Conservation (phyloP, 2,797 vertebrate genomes). For the Urocyon cinereoargenteus region DNA sequence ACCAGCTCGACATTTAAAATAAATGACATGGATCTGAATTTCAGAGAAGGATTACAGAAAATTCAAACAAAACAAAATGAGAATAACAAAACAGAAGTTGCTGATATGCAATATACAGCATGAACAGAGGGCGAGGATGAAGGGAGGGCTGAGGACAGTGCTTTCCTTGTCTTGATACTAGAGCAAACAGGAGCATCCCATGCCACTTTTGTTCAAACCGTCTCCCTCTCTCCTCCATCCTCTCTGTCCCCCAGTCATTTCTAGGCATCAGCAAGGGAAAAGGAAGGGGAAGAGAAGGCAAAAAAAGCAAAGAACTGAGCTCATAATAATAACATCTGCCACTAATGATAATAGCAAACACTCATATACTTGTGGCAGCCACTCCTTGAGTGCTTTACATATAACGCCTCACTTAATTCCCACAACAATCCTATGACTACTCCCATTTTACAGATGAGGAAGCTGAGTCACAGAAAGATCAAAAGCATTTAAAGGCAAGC, state of each 20-base stretch:
- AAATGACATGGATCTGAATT: not conserved
- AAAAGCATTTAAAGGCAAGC: not conserved
- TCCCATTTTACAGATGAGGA: slow-evolving; percentile 6
- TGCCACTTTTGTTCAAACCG: not conserved
- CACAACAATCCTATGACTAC: not conserved
- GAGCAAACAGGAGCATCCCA: not conserved
- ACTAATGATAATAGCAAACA: not conserved
- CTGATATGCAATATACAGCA: not conserved
- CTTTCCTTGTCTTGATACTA: not conserved
- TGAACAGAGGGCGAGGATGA: not conserved
- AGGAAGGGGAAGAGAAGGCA: not conserved
- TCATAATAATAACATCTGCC: not conserved
- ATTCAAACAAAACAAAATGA: not conserved
- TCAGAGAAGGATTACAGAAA: not conserved
- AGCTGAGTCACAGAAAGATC: not conserved
- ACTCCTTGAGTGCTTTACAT: not conserved
- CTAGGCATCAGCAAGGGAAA: not conserved
- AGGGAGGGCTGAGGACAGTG: too few relatives aligned
- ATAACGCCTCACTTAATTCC: not conserved
- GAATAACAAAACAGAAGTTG: not conserved
- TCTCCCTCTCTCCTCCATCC: not conserved
- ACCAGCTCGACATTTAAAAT: not conserved
- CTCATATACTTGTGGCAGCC: not conserved
- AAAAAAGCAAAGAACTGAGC: not conserved
- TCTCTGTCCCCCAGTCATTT: not conserved